These are phyloP conservation scores for Paraplagusia blochii DNA, from an alignment of 2,113 vertebrate species.

Conservation along the genomic window DNA sequence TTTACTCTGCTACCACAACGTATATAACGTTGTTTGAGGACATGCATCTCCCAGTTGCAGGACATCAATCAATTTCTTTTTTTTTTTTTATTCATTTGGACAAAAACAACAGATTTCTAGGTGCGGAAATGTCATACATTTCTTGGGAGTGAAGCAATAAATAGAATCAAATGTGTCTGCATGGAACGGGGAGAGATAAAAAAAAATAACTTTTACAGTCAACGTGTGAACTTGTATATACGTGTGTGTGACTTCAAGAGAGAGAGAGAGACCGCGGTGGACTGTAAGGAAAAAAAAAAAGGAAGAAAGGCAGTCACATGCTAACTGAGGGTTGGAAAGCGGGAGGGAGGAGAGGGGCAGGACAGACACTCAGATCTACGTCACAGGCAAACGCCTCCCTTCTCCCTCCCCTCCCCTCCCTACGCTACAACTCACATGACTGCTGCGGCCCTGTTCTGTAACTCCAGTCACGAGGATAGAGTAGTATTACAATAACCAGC, in stretches of 20 bases:
- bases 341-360: constrained; percentile 10
- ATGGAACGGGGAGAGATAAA: neutral
- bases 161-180: neutral
- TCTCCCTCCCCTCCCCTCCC: constrained; percentile 35
- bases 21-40: no score
- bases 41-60: no score
- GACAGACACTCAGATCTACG: constrained; percentile 47
- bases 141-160: no score
- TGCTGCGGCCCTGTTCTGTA: constrained; percentile 75
- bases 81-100: no score
- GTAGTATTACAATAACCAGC: constrained; percentile 75
- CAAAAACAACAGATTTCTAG: no score
- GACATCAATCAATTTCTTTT: no score
- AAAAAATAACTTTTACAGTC: neutral
- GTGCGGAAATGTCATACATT: no score
- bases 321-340: constrained; percentile 8
- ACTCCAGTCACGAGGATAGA: constrained; percentile 79
- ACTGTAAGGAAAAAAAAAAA: neutral
- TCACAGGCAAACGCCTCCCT: constrained; percentile 61
- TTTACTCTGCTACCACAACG: no score
- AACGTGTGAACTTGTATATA: constrained; percentile 1
- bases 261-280: neutral
- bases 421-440: constrained; percentile 79
- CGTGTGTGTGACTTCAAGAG: neutral
- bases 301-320: constrained; percentile 56